Evolutionary conservation across 2,888 invertebrate genomes (phyloP).

Genomic region (Mycalesis mineus): DNA sequence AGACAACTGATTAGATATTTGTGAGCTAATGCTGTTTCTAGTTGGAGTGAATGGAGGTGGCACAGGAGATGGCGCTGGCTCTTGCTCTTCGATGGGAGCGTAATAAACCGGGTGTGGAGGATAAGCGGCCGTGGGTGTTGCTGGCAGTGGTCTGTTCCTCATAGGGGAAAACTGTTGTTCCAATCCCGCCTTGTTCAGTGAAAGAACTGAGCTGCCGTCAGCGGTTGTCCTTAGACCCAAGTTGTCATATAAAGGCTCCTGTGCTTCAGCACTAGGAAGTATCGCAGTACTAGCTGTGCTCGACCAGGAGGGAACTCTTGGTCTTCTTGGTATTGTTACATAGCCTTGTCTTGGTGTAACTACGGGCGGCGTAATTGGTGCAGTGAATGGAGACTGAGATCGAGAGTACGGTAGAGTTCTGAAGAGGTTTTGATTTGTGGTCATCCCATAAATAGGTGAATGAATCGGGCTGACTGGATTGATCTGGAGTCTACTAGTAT

Average conservation of each 20-base stretch:
- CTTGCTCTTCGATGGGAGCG: conserved; percentile 75
- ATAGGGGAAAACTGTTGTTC: conserved; percentile 76
- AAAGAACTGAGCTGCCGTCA: conserved; percentile 89
- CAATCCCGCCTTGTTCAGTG: conserved; percentile 84
- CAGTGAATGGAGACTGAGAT: conserved; percentile 87
- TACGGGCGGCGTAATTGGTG: conserved; percentile 80
- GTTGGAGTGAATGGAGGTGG: conserved; percentile 57
- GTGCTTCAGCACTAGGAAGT: conserved; percentile 70
- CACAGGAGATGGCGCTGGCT: conserved; percentile 72
- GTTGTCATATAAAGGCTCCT: conserved; percentile 92
- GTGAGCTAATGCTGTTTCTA: conserved; percentile 72
- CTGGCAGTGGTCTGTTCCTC: conserved; percentile 81
- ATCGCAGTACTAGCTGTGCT: conserved; percentile 79
- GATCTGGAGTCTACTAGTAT: conserved; percentile 81
- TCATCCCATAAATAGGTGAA: conserved; percentile 81
- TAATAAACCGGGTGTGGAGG: conserved; percentile 68
- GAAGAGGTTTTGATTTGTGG: conserved; percentile 81
- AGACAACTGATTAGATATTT: conserved; percentile 68
- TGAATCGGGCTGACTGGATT: conserved; percentile 82
- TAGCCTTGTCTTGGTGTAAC: conserved; percentile 88
- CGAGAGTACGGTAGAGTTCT: conserved; percentile 88
- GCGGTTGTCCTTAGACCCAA: conserved; percentile 90
- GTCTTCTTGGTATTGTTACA: conserved; percentile 90
- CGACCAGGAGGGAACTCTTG: conserved; percentile 90
- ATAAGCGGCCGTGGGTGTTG: conserved; percentile 73